Percentiles rank a stretch among this genome's conserved stretches.
These are phyloP conservation scores for Platysternon megacephalum DNA, from an alignment of 2,113 vertebrate genomes.

Conservation along the genomic window DNA sequence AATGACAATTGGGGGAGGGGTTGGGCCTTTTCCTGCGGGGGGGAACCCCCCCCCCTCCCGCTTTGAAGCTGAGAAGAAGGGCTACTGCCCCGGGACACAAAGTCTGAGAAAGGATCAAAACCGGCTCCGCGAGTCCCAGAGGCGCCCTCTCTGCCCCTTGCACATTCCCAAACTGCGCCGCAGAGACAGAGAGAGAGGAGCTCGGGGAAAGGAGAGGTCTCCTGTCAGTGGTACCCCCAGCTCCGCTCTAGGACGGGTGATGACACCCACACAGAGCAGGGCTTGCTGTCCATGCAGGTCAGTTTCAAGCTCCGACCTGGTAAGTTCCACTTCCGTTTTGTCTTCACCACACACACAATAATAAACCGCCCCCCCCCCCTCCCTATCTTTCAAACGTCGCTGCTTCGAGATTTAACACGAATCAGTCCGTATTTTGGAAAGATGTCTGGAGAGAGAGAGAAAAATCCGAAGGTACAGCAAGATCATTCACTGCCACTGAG, in stretches of 20 bases:
- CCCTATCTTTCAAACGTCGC: not conserved
- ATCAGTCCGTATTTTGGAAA: not conserved
- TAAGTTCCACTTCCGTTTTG: not conserved
- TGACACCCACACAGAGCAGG: not conserved
- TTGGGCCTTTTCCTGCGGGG: not conserved
- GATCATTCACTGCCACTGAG: not conserved
- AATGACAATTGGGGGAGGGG: conserved; percentile 15
- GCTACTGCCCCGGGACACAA: conserved; percentile 38
- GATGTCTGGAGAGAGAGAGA: too few species aligned
- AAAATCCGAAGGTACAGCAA: not conserved
- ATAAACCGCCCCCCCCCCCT: too few species aligned
- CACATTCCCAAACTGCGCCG: conserved; percentile 29
- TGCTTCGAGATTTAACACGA: not conserved
- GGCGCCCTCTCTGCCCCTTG: not conserved
- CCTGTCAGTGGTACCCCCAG: not conserved
- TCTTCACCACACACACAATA: not conserved
- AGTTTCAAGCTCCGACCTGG: not conserved
- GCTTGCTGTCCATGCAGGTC: not conserved
- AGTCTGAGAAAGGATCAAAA: conserved; percentile 49
- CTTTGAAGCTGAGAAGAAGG: conserved; percentile 28
- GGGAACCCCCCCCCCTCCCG: rapidly evolving
- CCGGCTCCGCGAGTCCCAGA: conserved; percentile 63
- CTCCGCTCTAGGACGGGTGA: not conserved
- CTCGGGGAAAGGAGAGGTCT: not conserved
- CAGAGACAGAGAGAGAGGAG: not conserved